Base-by-base conservation (phyloP, 2,113 vertebrate species). In the Rana temporaria region DNA sequence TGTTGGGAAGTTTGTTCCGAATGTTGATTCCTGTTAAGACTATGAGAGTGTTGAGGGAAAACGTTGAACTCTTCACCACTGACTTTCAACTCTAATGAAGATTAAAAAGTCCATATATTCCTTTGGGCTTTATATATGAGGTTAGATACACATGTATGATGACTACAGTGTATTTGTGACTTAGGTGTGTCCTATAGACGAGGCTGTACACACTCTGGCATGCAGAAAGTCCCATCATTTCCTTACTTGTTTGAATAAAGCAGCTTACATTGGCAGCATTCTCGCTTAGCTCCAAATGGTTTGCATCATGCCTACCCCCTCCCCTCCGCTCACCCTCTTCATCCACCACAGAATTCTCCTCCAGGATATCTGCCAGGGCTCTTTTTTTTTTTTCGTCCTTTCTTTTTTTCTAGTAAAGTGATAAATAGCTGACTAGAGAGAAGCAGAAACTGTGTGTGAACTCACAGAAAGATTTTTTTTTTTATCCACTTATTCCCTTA, bases 191-290 rank as follows among this genome's bases (percentile, higher is more conserved):
- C 78, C 78, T 80, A 24, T 65, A 79, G 56, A 42, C 32, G 48
- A 52, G 90, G 87, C 90, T 92, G 88, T 88, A 91, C 87, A 93
- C 90, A 93, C 94, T 90, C 95, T 98, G 97, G 96, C 96, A 98
- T 96, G 97, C 96, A 96, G 95, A 96, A 94, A 96, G 97, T 96
- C 98, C 92, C 96, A 95, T 97, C 96, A 97, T 96, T 99, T 98
- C 98, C 97, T 98, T 95, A 96, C 96, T 96, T 97, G 95, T 98
- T 98, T 99, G 98, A 98, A 98, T 96, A 97, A 96, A 96, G 95
- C 97, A 98, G 97, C 95, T 97, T 98, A 97, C 98, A 94, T 96
- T 99, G 98, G 98, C 97, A 97, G 94, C 88, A 93, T 93, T 92
- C 92, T 91, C 89, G 64, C 93, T 96, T 94, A 89, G 89, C 95